Evolutionary conservation across 2,888 invertebrate genomes (phyloP).

Genomic region (Lasioglossum zephyrum): DNA sequence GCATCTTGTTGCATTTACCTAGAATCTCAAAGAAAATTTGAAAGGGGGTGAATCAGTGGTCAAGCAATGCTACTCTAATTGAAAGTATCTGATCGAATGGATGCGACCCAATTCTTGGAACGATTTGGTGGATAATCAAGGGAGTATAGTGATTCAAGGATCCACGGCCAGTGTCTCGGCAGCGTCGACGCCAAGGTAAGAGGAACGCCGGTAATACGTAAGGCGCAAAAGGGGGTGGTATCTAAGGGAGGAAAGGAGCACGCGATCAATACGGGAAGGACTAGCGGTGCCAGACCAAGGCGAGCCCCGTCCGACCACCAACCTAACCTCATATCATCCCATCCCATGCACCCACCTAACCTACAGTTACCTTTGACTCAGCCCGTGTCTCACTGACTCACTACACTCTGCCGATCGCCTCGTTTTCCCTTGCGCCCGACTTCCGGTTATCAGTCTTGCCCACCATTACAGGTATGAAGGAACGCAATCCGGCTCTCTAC

Average conservation of each 20-base stretch:
- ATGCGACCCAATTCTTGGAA: background rate
- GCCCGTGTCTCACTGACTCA: conserved; percentile 75
- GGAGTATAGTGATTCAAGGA: conserved; percentile 30
- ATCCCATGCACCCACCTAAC: conserved; percentile 76
- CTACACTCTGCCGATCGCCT: conserved; percentile 63
- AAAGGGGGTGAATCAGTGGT: background rate
- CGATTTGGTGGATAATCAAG: background rate
- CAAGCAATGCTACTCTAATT: background rate
- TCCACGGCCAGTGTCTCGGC: conserved; percentile 48
- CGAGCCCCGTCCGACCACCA: conserved; percentile 79
- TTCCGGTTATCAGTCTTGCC: conserved; percentile 64
- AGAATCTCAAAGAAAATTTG: background rate
- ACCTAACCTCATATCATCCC: conserved; percentile 81
- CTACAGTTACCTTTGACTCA: conserved; percentile 74
- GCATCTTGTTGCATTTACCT: no score
- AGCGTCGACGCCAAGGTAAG: conserved; percentile 60
- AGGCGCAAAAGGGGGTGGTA: conserved; percentile 78
- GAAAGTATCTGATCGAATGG: background rate
- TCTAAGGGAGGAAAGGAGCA: conserved; percentile 82
- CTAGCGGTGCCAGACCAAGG: conserved; percentile 84
- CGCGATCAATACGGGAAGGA: conserved; percentile 84
- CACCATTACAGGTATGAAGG: conserved; percentile 53
- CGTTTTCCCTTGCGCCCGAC: conserved; percentile 60
- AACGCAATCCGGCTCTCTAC: conserved; percentile 43
- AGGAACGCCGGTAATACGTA: conserved; percentile 68